These are phyloP conservation scores for Carapus acus DNA, from an alignment of 2,797 vertebrate genomes.

Conservation along the genomic window DNA sequence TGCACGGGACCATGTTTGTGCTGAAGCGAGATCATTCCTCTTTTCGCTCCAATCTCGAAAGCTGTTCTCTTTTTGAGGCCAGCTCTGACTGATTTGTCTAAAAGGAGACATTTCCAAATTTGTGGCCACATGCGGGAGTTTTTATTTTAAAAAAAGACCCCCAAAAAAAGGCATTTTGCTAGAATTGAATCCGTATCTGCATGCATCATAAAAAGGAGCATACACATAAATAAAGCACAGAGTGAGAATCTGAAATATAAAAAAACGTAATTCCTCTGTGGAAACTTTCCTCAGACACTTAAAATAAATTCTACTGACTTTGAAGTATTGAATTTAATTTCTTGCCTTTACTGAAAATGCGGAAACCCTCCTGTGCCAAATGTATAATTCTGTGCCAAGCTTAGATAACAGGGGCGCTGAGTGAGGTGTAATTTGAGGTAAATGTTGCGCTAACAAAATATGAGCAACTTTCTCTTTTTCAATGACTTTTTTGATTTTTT, in stretches of 20 bases:
- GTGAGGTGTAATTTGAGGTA: background rate
- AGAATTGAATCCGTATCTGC: background rate
- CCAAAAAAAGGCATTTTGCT: constrained; percentile 1
- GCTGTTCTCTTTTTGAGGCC: constrained; percentile 15
- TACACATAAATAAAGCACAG: background rate
- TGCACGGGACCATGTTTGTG: background rate
- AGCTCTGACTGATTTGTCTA: constrained; percentile 2
- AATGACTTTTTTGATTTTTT: background rate
- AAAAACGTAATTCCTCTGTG: background rate
- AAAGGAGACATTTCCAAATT: constrained; percentile 2
- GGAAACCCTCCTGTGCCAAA: constrained; percentile 1
- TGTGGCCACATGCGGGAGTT: constrained; percentile 3
- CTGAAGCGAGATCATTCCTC: constrained; percentile 9
- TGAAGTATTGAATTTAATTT: background rate
- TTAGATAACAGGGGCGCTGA: background rate
- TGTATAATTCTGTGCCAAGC: background rate
- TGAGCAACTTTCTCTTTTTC: background rate
- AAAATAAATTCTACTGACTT: background rate
- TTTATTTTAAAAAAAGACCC: background rate
- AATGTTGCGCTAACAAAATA: constrained; percentile 1
- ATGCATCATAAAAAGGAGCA: background rate
- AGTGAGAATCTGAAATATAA: background rate
- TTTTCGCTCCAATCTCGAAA: constrained; percentile 17
- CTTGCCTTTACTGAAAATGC: background rate
- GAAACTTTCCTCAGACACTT: background rate